phyloP scores from a whole-genome alignment of 2,797 vertebrate species.

The Clamator glandarius region DNA sequence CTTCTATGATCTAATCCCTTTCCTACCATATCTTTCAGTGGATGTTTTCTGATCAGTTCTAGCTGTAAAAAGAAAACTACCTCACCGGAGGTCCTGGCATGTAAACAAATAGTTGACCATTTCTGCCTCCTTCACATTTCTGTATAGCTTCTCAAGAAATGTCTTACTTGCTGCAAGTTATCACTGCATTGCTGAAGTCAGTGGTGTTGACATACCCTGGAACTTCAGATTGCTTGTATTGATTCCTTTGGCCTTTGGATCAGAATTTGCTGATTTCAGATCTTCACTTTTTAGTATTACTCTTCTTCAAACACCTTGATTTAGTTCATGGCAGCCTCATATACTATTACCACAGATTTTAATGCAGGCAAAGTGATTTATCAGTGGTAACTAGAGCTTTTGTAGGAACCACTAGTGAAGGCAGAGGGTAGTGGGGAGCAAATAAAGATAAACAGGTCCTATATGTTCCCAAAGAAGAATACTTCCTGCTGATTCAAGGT shows the following conservation, averaged over 20 bases:
- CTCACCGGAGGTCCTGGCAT: neutral
- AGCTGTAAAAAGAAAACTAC: neutral
- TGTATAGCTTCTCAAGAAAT: neutral
- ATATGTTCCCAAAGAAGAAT: neutral
- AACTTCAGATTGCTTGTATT: neutral
- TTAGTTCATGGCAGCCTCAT: neutral
- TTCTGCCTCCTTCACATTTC: neutral
- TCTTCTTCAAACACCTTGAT: neutral
- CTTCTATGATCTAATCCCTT: neutral
- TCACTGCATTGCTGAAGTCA: neutral
- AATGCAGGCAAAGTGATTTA: neutral
- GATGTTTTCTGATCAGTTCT: neutral
- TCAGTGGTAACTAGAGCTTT: neutral
- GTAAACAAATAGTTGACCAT: neutral
- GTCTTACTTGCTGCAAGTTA: neutral
- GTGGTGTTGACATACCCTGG: neutral
- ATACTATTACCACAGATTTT: neutral
- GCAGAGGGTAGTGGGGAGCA: neutral
- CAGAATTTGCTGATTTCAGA: constrained; percentile 4
- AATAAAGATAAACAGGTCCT: constrained; percentile 17
- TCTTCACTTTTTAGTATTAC: neutral
- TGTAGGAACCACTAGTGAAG: neutral
- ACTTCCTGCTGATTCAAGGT: neutral
- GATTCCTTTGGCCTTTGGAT: neutral
- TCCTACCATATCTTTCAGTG: neutral